Conservation (phyloP, 2,113 vertebrate genomes). For the Scomber japonicus region DNA sequence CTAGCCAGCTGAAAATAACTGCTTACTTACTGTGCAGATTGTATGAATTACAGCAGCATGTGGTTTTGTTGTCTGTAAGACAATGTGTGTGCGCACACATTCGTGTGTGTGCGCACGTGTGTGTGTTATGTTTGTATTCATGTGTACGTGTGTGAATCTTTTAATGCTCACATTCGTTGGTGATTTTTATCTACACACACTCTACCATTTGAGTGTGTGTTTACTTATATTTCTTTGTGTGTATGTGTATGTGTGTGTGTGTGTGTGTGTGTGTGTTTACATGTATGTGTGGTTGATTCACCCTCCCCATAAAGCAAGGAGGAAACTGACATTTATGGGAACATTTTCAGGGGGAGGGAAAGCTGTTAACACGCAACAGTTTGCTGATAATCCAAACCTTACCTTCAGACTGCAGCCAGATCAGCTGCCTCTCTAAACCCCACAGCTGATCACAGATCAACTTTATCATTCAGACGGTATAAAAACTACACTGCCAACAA, state of each 20-base stretch:
- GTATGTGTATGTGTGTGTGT: conserved; percentile 3
- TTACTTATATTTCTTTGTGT: neutral
- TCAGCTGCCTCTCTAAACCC: neutral
- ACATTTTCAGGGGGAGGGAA: conserved; percentile 40
- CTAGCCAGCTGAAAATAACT: conserved; percentile 30
- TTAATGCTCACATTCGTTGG: neutral
- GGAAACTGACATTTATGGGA: conserved; percentile 52
- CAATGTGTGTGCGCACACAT: neutral
- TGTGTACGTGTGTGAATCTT: neutral
- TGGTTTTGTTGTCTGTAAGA: conserved; percentile 28
- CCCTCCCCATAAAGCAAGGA: conserved; percentile 20
- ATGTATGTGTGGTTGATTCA: conserved; percentile 19
- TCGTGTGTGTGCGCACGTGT: neutral
- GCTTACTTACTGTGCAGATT: neutral
- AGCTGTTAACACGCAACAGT: conserved; percentile 33
- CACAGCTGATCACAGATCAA: conserved; percentile 41
- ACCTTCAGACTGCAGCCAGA: conserved; percentile 14
- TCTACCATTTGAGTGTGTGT: neutral
- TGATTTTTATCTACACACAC: no score
- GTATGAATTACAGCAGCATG: conserved; percentile 23
- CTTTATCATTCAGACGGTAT: conserved; percentile 23
- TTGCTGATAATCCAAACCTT: conserved; percentile 50
- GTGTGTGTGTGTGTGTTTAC: neutral
- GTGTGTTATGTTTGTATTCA: neutral
- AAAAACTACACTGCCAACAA: neutral